Conservation (phyloP, 2,113 vertebrate genomes). For the Sphyrna mokarran region DNA sequence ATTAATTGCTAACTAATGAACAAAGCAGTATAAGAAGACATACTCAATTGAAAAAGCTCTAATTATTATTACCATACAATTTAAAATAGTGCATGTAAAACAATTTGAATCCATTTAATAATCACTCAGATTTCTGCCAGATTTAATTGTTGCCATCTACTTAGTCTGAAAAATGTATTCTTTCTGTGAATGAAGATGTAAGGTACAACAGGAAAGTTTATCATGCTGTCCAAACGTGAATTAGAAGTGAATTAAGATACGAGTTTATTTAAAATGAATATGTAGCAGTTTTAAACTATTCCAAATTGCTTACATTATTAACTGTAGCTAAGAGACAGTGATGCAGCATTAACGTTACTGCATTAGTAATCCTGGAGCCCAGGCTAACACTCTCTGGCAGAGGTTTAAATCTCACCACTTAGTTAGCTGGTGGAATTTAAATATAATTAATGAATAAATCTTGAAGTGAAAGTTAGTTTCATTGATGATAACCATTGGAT, state of each 20-base stretch:
- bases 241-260: neutral
- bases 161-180: neutral
- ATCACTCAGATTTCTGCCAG: neutral
- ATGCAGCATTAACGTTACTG: too few species aligned
- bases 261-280: neutral
- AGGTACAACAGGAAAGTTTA: neutral
- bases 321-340: neutral
- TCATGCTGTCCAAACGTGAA: neutral
- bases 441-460: too few species aligned
- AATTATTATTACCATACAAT: neutral
- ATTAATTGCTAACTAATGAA: neutral
- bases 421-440: too few species aligned
- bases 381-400: too few species aligned
- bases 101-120: neutral
- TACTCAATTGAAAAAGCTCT: neutral
- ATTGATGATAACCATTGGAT: too few species aligned
- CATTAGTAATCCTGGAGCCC: too few species aligned
- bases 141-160: neutral
- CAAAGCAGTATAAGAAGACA: neutral
- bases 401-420: too few species aligned
- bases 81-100: neutral
- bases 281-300: neutral
- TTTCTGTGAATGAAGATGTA: neutral
- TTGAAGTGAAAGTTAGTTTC: too few species aligned
- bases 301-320: neutral